Base-by-base conservation (phyloP, 2,888 invertebrate species). In the Agonopterix subpropinquella region DNA sequence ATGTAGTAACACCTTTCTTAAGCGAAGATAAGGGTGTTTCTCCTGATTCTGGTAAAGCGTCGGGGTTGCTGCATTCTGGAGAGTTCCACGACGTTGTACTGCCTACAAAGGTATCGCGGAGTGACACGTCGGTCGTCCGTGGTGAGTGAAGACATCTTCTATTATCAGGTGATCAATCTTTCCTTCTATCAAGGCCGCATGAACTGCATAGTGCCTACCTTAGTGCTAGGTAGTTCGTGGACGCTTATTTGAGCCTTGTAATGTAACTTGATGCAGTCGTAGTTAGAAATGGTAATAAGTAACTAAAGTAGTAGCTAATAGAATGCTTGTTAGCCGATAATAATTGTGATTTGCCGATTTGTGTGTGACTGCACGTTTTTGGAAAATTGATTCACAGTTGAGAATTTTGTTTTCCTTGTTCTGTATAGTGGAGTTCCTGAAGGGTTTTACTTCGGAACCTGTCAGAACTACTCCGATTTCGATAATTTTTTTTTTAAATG, bases 131-230 rank as follows among this genome's bases (percentile, higher is more conserved):
- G 58, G 80, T 85, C 83, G 83, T 79, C 77, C 80, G 88, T 77
- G 88, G 88, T 88, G 88, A 88, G 88, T 88, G 88, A 88, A 82
- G 88, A 85, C 87, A 85, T 73, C 83, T 77, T 65, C 84, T 86
- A 78, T 87, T 86, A 73, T 80, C 88, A 88, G 88, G 88, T 88
- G 88, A 88, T 80, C 82, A 80, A 74, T 67, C 70, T 74, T 88
- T 86, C 68, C 76, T 84, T 78, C 63, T 85, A 75, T 77, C 77
- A 77, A 77, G 79, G 77, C 73, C 72, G 85, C 84, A 84, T 84
- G 81, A 76, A 67, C 69, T 72, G 84, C 81, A 80, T 77, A 70
- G 64, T 63, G 49, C 56, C 54, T 52, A 58, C 52, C 55, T 13
- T n/a, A 39, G 28, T 28, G 28, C 28, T 59, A 60, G 64, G 61